Conservation (phyloP, 1,140 invertebrate genomes). For the Apis laboriosa region DNA sequence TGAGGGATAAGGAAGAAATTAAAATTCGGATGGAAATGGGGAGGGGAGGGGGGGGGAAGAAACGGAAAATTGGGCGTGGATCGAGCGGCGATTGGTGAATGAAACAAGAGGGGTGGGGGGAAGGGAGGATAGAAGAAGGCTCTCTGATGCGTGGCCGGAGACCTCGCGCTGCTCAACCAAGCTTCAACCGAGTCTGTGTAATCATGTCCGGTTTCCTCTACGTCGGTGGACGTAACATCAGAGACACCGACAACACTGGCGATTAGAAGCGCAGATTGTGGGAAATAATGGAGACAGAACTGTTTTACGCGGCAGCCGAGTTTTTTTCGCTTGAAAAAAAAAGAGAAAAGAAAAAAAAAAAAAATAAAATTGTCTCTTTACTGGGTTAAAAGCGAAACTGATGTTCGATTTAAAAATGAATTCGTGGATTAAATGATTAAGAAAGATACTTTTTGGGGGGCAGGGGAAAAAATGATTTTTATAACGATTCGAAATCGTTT, state of each 20-base stretch:
- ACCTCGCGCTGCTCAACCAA: constrained; percentile 79
- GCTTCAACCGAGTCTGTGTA: constrained; percentile 78
- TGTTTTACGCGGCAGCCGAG: neutral
- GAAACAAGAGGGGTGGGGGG: constrained; percentile 28
- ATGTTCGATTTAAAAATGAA: too few species aligned
- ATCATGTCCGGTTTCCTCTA: constrained; percentile 78
- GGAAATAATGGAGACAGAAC: neutral
- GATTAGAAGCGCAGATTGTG: constrained; percentile 21
- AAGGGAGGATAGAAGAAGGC: constrained; percentile 56
- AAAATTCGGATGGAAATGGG: neutral
- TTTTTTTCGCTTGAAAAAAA: too few species aligned
- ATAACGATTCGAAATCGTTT: too few species aligned
- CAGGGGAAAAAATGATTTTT: too few species aligned
- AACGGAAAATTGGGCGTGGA: neutral
- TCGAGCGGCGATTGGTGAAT: constrained; percentile 10
- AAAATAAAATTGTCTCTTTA: too few species aligned
- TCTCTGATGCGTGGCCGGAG: constrained; percentile 79
- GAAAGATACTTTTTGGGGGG: too few species aligned
- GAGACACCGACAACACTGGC: constrained; percentile 26
- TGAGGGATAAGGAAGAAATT: too few species aligned
- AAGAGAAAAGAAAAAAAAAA: too few species aligned
- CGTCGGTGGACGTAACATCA: constrained; percentile 30
- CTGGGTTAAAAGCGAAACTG: too few species aligned
- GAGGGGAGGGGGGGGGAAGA: neutral
- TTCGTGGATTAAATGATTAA: too few species aligned